Evolutionary conservation across 1,140 invertebrate species (phyloP), one percentile per base, ranked within the genome.

Genomic region (Magallana gigas): DNA sequence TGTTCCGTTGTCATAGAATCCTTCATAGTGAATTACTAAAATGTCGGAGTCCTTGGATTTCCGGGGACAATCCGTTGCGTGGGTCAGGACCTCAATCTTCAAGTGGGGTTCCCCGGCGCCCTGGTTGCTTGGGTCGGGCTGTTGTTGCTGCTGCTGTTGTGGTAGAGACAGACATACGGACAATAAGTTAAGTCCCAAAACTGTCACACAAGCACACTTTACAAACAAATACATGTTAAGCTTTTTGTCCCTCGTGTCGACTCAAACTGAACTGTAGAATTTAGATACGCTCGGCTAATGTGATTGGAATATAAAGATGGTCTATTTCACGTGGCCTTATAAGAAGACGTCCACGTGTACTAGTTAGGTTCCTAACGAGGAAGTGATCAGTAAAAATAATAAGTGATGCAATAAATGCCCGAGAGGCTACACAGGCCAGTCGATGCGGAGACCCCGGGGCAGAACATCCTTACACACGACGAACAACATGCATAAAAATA

Each of bases 1-100:
- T 12, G 87, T 88, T 11, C 87, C 87, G 83, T 88, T 88, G n/a
- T 85, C 84, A 59, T 83, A 88, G 56, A 36, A 88, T 48, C 87
- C 87, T 83, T 86, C 81, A 18, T 88, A 88, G 83, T 88, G 87
- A 58, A 88, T 71, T 12, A 88, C 87, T 16, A 88, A 23, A 56
- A 88, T 59, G 60, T 88, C 87, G 18, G 85, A 62, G 14, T 88
- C 85, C 57, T 85, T 59, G 1, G 60, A 81, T 64, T 88, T 88
- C 60, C 87, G 82, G 59, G 84, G 60, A 71, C 87, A 88, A 8
- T 88, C 86, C 23, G 86, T 8, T 9, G 86, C 80, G 0, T 81
- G 86, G 16, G 9, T n/a, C 48, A 83, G 76, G 0, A 87, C 18
- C 57, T 82, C n/a, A 16, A 82, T 82, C 18, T 11, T 29, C 36